Evolutionary conservation across 2,113 vertebrate genomes (phyloP).

Genomic region (Proterorhinus semilunaris): DNA sequence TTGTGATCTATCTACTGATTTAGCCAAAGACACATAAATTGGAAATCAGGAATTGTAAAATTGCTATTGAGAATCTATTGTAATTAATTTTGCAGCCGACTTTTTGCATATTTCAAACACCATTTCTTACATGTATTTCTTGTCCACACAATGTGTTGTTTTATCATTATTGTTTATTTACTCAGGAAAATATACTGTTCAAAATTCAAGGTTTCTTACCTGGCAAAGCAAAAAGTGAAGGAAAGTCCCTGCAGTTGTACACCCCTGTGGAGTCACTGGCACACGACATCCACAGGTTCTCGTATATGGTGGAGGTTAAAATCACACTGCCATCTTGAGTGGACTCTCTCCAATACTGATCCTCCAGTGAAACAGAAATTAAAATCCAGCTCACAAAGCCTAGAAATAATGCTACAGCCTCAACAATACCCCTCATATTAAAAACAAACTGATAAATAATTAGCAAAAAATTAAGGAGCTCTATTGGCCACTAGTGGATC

Average conservation of each 20-base stretch:
- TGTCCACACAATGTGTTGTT: neutral
- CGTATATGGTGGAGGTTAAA: constrained; percentile 82
- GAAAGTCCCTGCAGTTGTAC: constrained; percentile 85
- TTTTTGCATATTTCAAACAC: neutral
- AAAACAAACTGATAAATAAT: constrained; percentile 37
- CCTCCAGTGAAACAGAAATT: constrained; percentile 76
- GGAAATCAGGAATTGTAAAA: too few relatives aligned
- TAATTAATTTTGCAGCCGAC: neutral
- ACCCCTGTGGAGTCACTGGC: constrained; percentile 84
- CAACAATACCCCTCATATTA: constrained; percentile 69
- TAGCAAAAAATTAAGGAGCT: constrained; percentile 44
- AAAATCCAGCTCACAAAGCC: constrained; percentile 76
- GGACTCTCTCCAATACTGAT: constrained; percentile 79
- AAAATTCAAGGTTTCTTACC: constrained; percentile 68
- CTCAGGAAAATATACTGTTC: neutral
- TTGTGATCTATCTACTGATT: too few relatives aligned
- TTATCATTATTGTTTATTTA: neutral
- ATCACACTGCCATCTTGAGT: constrained; percentile 81
- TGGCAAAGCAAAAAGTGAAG: constrained; percentile 84
- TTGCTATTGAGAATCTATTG: too few relatives aligned
- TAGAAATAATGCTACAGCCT: constrained; percentile 77
- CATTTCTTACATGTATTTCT: neutral
- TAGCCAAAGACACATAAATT: too few relatives aligned
- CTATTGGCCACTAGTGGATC: constrained; percentile 44
- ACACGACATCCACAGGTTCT: constrained; percentile 91